These are phyloP conservation scores for Apocrypta bakeri DNA, from an alignment of 1,140 invertebrate genomes.

Conservation along the genomic window DNA sequence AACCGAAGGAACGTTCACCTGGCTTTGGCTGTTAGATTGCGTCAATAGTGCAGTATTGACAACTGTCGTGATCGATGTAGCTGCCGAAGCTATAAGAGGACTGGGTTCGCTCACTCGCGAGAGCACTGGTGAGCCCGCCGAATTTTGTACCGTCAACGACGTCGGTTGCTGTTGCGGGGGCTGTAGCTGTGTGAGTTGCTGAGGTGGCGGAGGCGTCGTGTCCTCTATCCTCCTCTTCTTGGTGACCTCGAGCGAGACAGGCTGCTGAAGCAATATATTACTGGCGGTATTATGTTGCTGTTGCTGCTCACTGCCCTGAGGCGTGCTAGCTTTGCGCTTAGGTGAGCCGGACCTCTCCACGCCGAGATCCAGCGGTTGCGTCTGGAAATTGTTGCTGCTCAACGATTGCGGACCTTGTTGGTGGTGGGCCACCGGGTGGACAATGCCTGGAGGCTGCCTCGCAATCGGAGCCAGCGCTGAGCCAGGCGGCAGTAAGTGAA, in stretches of 20 bases:
- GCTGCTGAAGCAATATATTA: constrained; percentile 64
- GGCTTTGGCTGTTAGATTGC: constrained; percentile 60
- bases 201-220: constrained; percentile 63
- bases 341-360: constrained; percentile 76
- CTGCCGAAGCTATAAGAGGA: constrained; percentile 82
- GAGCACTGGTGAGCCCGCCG: constrained; percentile 70
- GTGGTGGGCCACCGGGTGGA: constrained; percentile 68
- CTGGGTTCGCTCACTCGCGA: constrained; percentile 80
- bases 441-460: constrained; percentile 62
- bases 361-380: constrained; percentile 84
- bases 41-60: constrained; percentile 76
- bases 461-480: constrained; percentile 68
- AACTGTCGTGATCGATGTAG: constrained; percentile 83
- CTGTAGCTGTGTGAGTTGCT: constrained; percentile 10
- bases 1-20: constrained; percentile 59
- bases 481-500: constrained; percentile 66
- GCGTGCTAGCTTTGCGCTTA: constrained; percentile 76
- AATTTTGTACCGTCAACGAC: constrained; percentile 33
- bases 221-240: constrained; percentile 72
- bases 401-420: constrained; percentile 63
- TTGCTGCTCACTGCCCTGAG: constrained; percentile 46
- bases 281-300: constrained; percentile 14
- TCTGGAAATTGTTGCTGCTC: constrained; percentile 73
- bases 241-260: constrained; percentile 75
- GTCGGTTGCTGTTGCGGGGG: constrained; percentile 1